Base-by-base conservation (phyloP, 2,113 vertebrate genomes). In the Donacobius atricapilla region DNA sequence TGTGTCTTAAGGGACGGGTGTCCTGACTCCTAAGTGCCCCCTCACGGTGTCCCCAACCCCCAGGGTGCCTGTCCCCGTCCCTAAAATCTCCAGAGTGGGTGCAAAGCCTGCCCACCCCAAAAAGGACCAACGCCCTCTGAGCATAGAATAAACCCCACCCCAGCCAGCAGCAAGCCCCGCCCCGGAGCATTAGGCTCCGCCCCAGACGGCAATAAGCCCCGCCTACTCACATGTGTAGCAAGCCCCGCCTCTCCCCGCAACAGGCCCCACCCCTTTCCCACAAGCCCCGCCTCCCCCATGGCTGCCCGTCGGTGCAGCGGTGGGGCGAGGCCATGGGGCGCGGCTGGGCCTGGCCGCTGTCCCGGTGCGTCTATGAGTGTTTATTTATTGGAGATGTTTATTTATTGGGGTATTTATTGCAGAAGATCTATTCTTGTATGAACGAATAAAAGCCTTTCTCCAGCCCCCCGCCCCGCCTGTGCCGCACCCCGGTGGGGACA, bases 391-490 rank as follows among this genome's bases (percentile, higher is more conserved):
- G 97, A 98, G 96, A 98, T 97, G 93, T 98, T 90, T 98, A 98
- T 98, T 98, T 98, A 98, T 98, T 98, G 98, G 98, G 93, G 97
- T 98, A 98, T 98, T 98, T 98, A 98, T 98, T 98, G 98, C 98
- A 98, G 97, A 98, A 98, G 98, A 98, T 98, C 98, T 98, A 98
- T 98, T 98, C 98, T 98, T 98, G 97, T 98, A 98, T 97, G 97
- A 98, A 98, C 95, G 66, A 98, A 98, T 98, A 98, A 98, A 98
- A 98, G 87, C 98, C 98, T 98, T 98, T 94, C 97, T 97, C 96
- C 96, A 96, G 80, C 58, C 5, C 20, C 25, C 51, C 0, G 21
- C 58, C 31, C 20, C 0, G 1, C 72, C n/a, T 2, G 4, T 7
- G 31, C 27, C n/a, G 14, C 68, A 3, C 15, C 11, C 25, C 17